Conservation (phyloP, 2,888 invertebrate genomes). For the Apeira syringaria region DNA sequence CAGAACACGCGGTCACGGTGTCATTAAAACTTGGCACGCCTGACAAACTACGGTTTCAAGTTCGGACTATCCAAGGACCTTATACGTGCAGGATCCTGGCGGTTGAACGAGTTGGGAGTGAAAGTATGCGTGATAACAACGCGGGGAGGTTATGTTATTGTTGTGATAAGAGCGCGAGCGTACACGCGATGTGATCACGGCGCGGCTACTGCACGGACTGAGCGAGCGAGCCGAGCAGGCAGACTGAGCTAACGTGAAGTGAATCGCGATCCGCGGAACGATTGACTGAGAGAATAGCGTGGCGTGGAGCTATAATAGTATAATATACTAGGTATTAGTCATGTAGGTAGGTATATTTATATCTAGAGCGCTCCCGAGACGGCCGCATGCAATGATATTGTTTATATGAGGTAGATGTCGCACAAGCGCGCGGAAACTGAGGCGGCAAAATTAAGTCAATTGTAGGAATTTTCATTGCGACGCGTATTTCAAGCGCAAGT, state of each 20-base stretch:
- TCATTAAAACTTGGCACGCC: constrained; percentile 11
- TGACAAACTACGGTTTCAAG: constrained; percentile 2
- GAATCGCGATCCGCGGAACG: constrained; percentile 42
- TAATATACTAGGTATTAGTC: too few relatives aligned
- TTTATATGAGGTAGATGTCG: too few relatives aligned
- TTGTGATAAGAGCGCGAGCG: constrained; percentile 46
- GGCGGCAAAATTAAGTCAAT: too few relatives aligned
- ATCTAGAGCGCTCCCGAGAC: too few relatives aligned
- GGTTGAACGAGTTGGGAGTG: constrained; percentile 36
- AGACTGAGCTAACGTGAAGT: too few relatives aligned
- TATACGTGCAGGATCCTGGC: constrained; percentile 17
- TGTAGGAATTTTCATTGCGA: too few relatives aligned
- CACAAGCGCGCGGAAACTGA: too few relatives aligned
- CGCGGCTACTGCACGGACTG: constrained; percentile 56
- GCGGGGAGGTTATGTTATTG: constrained; percentile 69
- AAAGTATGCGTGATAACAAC: constrained; percentile 57
- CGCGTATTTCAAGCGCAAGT: too few relatives aligned
- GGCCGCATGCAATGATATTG: too few relatives aligned
- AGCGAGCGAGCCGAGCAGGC: constrained; percentile 40
- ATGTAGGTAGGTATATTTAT: too few relatives aligned
- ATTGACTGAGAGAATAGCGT: neutral
- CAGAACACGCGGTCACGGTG: constrained; percentile 41
- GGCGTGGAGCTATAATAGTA: too few relatives aligned
- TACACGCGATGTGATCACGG: constrained; percentile 46
- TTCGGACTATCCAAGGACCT: constrained; percentile 5